Base-by-base conservation (phyloP, 2,797 vertebrate species). In the Thaleichthys pacificus region DNA sequence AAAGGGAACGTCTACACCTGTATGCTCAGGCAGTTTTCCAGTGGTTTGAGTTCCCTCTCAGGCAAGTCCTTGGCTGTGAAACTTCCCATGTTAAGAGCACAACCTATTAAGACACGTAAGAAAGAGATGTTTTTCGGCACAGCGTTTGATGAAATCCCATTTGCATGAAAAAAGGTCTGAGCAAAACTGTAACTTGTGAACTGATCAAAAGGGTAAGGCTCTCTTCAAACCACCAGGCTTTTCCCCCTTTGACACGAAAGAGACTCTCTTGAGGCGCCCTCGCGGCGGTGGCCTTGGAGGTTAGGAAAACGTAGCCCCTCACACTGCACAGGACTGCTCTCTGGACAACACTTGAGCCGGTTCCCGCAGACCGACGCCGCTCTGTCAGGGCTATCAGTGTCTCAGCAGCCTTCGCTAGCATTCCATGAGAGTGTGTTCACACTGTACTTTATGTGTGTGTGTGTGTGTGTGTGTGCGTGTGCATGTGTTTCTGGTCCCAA, bases 141-240 rank as follows among this genome's bases (percentile, higher is more conserved):
- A 21, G 80, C 85, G 91, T 93, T 93, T 93, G 92, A 93, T 92
- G 89, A 89, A 88, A 85, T 88, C 3, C 83, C 73, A 93, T 94
- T 94, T 93, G 93, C 92, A 94, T 94, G 87, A 92, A 85, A 93
- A 87, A 86, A 80, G 84, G 84, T 79, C 91, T 80, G 82, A 22
- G 86, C 87, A 91, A 91, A 92, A 93, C 91, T 93, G 91, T 93
- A 94, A 94, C 93, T 93, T 93, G 93, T 91, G 93, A 94, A 92
- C 92, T 93, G 92, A 94, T 94, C 92, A 93, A 94, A 94, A 93
- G 92, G 88, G 82, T 71, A 84, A 79, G 88, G 85, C 90, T 76
- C 75, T 90, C 86, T 91, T 91, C 71, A 84, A 91, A 88, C 84
- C 88, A 89, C 88, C 87, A 85, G 86, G 88, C 91, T 91, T 47